phyloP scores from a whole-genome alignment of 2,888 invertebrate genomes.

The Furcula furcula region DNA sequence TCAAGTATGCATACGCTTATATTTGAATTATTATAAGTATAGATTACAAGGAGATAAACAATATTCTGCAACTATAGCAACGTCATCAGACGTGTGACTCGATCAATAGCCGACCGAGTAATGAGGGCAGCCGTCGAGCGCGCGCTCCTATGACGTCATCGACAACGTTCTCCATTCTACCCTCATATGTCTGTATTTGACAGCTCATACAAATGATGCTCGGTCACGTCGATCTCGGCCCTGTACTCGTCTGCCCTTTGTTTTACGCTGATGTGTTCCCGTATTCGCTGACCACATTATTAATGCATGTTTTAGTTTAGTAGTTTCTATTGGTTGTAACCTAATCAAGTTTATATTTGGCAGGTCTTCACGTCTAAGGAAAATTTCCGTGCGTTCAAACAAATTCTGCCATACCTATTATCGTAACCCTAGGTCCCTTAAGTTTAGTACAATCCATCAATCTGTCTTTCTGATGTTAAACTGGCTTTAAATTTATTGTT shows the following conservation, averaged over 20 bases:
- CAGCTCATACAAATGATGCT: constrained; percentile 42
- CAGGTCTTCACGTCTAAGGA: too few species aligned
- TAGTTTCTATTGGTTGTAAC: too few species aligned
- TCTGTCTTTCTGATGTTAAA: too few species aligned
- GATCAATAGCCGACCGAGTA: constrained; percentile 15
- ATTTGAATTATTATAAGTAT: too few species aligned
- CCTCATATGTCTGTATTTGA: constrained; percentile 42
- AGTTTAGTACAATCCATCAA: too few species aligned
- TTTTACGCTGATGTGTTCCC: constrained; percentile 28
- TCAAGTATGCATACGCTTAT: too few species aligned
- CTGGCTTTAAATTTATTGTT: too few species aligned
- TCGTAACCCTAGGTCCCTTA: too few species aligned
- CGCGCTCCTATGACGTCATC: constrained; percentile 29
- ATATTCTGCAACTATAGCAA: constrained; percentile 14
- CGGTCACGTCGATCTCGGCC: constrained; percentile 30
- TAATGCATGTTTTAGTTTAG: background rate
- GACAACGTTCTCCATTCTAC: constrained; percentile 31
- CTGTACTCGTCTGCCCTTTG: constrained; percentile 25
- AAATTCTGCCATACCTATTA: too few species aligned
- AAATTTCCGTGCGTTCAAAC: too few species aligned
- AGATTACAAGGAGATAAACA: too few species aligned
- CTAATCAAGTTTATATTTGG: too few species aligned
- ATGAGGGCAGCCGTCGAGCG: constrained; percentile 10
- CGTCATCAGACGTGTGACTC: constrained; percentile 21
- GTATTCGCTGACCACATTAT: constrained; percentile 13